These are phyloP conservation scores for Corythornis madagascariensis DNA, from an alignment of 2,113 vertebrate species.

Conservation along the genomic window DNA sequence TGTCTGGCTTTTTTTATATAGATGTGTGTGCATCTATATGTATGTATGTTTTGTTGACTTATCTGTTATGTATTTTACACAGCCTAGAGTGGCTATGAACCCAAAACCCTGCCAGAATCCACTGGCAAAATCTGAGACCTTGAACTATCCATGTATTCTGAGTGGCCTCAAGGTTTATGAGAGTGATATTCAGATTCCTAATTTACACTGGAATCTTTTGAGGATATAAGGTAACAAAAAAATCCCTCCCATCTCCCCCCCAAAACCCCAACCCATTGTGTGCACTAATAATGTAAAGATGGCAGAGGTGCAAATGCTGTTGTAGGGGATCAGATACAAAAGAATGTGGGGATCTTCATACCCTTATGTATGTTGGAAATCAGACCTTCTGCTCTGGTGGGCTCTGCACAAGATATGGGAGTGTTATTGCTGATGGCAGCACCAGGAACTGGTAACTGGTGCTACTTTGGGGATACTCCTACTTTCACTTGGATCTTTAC, in stretches of 20 bases:
- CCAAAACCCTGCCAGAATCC: not conserved
- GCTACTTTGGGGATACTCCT: not conserved
- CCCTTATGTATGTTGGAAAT: not conserved
- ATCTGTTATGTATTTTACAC: not conserved
- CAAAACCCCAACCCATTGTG: not conserved
- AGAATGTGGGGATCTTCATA: not conserved
- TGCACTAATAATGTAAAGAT: not conserved
- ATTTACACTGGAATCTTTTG: not conserved
- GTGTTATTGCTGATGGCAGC: not conserved
- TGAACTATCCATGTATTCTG: accelerated
- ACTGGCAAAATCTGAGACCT: not conserved
- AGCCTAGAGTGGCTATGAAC: not conserved
- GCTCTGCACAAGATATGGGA: not conserved
- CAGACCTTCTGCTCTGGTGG: not conserved
- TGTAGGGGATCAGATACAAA: not conserved
- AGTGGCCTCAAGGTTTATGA: not conserved
- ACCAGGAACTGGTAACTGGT: not conserved
- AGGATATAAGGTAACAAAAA: not conserved
- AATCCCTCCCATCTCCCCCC: not conserved
- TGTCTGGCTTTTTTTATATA: not conserved
- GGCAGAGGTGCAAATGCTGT: not conserved
- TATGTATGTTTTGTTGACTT: not conserved
- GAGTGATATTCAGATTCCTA: not conserved
- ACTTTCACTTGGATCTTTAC: not conserved
- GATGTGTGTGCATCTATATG: no score